Evolutionary conservation across 1,140 invertebrate species (phyloP).

Genomic region (Trichonephila clavipes): DNA sequence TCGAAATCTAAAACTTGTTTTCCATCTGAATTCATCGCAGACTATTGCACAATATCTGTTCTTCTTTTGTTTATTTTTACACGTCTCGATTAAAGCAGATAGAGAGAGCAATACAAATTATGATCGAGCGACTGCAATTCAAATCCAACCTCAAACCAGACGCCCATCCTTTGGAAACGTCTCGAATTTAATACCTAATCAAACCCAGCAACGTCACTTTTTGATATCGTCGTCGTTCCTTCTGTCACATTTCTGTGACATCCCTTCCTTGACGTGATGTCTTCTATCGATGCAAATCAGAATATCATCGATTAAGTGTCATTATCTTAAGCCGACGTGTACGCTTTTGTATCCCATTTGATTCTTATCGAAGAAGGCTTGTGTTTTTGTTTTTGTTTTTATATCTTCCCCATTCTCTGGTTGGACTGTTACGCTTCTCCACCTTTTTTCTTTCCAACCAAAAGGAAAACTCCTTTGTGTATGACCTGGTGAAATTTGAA

Average conservation of each 20-base stretch:
- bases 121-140: background rate
- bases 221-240: slow-evolving; percentile 3
- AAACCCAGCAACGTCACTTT: background rate
- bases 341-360: slow-evolving; percentile 41
- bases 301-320: slow-evolving; percentile 53
- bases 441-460: background rate
- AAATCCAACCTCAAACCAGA: background rate
- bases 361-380: slow-evolving; percentile 12
- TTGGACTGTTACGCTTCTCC: background rate
- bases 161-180: background rate
- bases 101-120: background rate
- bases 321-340: slow-evolving; percentile 62
- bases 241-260: slow-evolving; percentile 8
- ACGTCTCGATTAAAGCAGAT: background rate
- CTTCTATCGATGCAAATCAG: slow-evolving; percentile 7
- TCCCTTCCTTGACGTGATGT: slow-evolving; percentile 6
- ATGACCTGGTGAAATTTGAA: slow-evolving; percentile 30
- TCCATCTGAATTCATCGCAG: background rate
- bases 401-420: background rate
- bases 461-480: slow-evolving; percentile 20
- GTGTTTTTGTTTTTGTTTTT: slow-evolving; percentile 51
- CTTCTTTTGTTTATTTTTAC: too few species aligned
- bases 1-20: background rate
- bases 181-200: background rate
- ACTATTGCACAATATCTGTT: background rate